phyloP scores from a whole-genome alignment of 2,797 vertebrate species.

The Myiotriccus ornatus region DNA sequence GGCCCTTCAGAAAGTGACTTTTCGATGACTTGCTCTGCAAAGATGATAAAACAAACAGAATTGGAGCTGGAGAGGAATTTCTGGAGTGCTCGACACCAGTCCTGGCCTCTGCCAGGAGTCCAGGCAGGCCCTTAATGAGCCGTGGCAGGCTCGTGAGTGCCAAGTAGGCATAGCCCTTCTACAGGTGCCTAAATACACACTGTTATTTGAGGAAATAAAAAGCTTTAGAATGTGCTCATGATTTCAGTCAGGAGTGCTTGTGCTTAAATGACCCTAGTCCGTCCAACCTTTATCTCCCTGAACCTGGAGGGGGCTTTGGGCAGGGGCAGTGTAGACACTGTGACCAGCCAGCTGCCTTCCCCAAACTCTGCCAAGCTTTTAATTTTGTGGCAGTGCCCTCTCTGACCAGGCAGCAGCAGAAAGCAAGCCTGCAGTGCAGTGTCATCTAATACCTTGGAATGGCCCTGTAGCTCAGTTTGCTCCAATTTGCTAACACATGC shows the following conservation, averaged over 20 bases:
- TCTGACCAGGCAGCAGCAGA: neutral
- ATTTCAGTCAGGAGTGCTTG: neutral
- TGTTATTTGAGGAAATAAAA: slow-evolving; percentile 20
- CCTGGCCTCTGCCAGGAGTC: neutral
- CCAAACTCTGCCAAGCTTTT: neutral
- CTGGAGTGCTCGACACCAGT: slow-evolving; percentile 4
- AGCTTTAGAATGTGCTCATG: neutral
- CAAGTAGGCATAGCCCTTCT: slow-evolving; percentile 26
- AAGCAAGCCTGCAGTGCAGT: neutral
- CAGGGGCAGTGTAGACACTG: neutral
- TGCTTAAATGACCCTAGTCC: neutral
- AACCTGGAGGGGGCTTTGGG: neutral
- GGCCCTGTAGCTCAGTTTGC: neutral
- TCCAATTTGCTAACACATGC: neutral
- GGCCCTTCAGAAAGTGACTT: slow-evolving; percentile 39
- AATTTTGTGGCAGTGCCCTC: neutral
- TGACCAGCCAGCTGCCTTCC: neutral
- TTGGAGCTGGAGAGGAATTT: slow-evolving; percentile 36
- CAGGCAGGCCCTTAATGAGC: slow-evolving; percentile 9
- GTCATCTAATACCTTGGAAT: neutral
- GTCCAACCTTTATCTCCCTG: neutral
- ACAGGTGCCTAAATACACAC: slow-evolving; percentile 23
- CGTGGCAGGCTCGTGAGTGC: neutral
- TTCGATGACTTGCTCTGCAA: neutral
- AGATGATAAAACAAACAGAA: slow-evolving; percentile 58